Evolutionary conservation across 2,888 invertebrate genomes (phyloP).

Genomic region (Acholoe squamosa): DNA sequence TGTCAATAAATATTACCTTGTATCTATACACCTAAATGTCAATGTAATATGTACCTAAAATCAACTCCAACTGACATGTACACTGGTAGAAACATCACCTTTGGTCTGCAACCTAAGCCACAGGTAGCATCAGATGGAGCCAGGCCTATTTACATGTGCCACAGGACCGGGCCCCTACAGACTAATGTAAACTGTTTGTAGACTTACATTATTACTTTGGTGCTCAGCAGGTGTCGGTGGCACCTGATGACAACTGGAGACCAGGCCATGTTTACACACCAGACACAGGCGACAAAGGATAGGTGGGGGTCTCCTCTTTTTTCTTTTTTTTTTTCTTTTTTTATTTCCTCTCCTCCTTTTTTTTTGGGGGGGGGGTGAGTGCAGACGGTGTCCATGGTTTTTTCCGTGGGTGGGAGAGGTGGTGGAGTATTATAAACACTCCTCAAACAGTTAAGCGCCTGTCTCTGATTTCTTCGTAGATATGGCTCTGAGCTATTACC

Average conservation of each 20-base stretch:
- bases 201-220: constrained; percentile 20
- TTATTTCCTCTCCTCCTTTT: too few relatives aligned
- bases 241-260: not conserved
- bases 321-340: too few relatives aligned
- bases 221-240: constrained; percentile 6
- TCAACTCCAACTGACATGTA: not conserved
- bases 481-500: too few relatives aligned
- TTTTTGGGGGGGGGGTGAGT: too few relatives aligned
- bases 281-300: not conserved
- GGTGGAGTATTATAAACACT: too few relatives aligned
- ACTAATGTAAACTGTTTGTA: constrained; percentile 20
- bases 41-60: not conserved
- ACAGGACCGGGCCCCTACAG: not conserved
- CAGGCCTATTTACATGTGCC: not conserved
- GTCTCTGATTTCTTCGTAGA: too few relatives aligned
- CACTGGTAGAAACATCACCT: not conserved
- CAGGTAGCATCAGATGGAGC: constrained; percentile 12
- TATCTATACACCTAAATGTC: not conserved
- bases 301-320: too few relatives aligned
- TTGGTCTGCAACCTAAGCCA: not conserved
- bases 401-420: too few relatives aligned
- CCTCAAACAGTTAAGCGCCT: too few relatives aligned
- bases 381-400: too few relatives aligned
- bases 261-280: not conserved
- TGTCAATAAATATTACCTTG: not conserved